Percentiles rank a stretch among this genome's conserved stretches.
These are phyloP conservation scores for Tridacna crocea DNA, from an alignment of 2,888 invertebrate species.

Conservation along the genomic window DNA sequence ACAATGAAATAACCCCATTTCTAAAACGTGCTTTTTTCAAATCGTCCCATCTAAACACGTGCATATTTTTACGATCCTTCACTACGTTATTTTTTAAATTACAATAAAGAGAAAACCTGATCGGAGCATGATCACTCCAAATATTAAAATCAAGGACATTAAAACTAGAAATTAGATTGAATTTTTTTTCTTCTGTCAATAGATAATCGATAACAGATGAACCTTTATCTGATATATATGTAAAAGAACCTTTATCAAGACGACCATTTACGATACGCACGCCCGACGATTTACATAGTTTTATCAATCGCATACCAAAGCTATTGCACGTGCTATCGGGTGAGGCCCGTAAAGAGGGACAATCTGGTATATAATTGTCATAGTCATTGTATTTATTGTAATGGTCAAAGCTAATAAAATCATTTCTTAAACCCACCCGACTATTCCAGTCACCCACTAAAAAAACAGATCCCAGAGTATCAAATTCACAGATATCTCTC, in stretches of 20 bases:
- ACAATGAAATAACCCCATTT: neutral
- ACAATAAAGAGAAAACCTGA: neutral
- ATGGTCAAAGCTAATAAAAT: constrained; percentile 20
- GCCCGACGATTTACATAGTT: constrained; percentile 31
- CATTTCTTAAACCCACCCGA: constrained; percentile 27
- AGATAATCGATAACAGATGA: constrained; percentile 21
- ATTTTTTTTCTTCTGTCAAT: neutral
- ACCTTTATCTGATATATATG: neutral
- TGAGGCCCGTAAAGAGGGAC: constrained; percentile 14
- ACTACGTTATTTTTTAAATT: neutral
- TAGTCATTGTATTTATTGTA: neutral
- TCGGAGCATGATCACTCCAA: constrained; percentile 14
- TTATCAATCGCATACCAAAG: constrained; percentile 9
- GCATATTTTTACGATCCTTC: neutral
- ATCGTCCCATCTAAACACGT: neutral
- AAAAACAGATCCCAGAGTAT: constrained; percentile 29
- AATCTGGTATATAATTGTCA: constrained; percentile 17
- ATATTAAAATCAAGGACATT: neutral
- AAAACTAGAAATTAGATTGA: neutral
- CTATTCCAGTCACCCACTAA: constrained; percentile 43
- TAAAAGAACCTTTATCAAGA: constrained; percentile 14
- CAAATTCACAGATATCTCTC: constrained; percentile 30
- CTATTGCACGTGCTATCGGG: constrained; percentile 13
- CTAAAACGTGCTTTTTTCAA: neutral
- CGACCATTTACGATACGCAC: constrained; percentile 32